Conservation (phyloP, 1,140 invertebrate species). For the Magallana angulata region DNA sequence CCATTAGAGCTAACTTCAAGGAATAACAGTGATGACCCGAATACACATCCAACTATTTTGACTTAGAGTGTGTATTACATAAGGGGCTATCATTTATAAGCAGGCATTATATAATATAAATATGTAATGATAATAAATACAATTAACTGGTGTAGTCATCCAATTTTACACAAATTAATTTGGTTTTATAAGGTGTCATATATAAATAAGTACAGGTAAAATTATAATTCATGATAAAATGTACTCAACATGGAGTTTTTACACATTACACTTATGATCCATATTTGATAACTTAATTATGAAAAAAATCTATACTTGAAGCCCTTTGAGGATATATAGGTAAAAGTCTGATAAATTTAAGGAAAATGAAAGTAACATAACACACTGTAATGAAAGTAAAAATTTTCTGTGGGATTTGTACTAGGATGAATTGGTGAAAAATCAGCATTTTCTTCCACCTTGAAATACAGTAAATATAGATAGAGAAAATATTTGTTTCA, state of each 20-base stretch:
- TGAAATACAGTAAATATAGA: background rate
- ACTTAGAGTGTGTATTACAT: background rate
- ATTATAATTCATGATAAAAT: slow-evolving; percentile 1
- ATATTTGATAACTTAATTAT: background rate
- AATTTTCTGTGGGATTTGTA: too few relatives aligned
- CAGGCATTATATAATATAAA: background rate
- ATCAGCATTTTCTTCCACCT: background rate
- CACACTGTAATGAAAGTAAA: too few relatives aligned
- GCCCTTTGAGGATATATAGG: too few relatives aligned
- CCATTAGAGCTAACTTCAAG: too few relatives aligned
- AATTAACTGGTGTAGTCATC: background rate
- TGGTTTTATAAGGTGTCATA: background rate
- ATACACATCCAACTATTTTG: background rate
- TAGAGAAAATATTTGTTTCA: background rate
- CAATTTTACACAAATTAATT: background rate
- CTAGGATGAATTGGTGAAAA: too few relatives aligned
- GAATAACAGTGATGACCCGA: too few relatives aligned
- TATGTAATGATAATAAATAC: slow-evolving; percentile 17
- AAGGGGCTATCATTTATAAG: background rate
- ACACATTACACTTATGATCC: background rate
- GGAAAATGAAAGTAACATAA: too few relatives aligned
- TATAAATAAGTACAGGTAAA: background rate
- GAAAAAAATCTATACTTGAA: too few relatives aligned
- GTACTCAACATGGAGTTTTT: background rate
- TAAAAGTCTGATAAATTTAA: too few relatives aligned